Base-by-base conservation (phyloP, 1,140 invertebrate species). In the Halyomorpha halys region DNA sequence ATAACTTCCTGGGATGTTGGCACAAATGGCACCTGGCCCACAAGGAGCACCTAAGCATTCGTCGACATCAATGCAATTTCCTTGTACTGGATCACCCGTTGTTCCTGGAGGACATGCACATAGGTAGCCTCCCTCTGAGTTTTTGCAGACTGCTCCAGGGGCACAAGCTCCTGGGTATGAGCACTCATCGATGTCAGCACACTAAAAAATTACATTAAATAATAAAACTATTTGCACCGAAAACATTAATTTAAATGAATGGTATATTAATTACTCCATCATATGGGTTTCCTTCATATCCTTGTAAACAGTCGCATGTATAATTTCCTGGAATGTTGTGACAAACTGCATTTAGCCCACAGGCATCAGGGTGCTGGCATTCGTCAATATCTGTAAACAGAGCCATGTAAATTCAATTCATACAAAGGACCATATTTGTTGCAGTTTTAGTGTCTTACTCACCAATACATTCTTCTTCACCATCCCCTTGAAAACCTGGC, bases 321-420 rank as follows among this genome's bases (percentile, higher is more conserved):
- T 91, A 93, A 74, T 94, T 94, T 71, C 92, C 93, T 27, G 84
- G 83, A 44, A 81, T 83, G 74, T 97, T 96, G 64, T 82, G 79
- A 73, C 93, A 97, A 23, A 86, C 69, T 18, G 90, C 85, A 71
- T 90, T 87, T 34, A 77, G 75, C 47, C 90, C 91, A 72, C 91
- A 95, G 62, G 87, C 82, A 68, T 82, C 81, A 15, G 87, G 83
- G 71, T 83, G 80, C 68, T 76, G 71, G 76, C 92, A 96, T 77
- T 95, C 92, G 72, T 96, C 81, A 54, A 94, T 85, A 78, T 96
- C 92, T 83, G 81, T 69, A 66, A 70, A 63, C 45, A 62, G 39
- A 66, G 39, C 49, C n/a, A n/a, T n/a, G n/a, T n/a, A n/a, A n/a
- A n/a, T n/a, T n/a, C n/a, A n/a, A n/a, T n/a, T n/a, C n/a, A n/a